A percentile compares a stretch with the other conserved stretches of the same genome.
Evolutionary conservation across 1,140 invertebrate genomes (phyloP).

Genomic region (Cataglyphis hispanica): DNA sequence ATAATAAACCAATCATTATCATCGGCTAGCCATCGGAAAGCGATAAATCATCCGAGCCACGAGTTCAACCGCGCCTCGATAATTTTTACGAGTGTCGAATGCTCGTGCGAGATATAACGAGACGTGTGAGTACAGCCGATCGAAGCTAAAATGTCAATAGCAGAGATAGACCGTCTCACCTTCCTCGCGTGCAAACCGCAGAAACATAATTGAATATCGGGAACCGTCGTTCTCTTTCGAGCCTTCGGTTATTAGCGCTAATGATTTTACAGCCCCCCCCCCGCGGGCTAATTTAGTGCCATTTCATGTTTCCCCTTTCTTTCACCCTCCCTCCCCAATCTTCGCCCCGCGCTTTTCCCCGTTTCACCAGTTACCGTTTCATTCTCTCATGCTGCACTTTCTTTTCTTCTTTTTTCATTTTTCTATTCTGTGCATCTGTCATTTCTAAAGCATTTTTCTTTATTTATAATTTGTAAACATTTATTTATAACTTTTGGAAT

Average conservation of each 20-base stretch:
- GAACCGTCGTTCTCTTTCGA: slow-evolving; percentile 60
- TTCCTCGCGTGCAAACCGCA: slow-evolving; percentile 66
- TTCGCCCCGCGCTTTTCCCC: background rate
- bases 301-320: slow-evolving; percentile 11
- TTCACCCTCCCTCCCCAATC: too few species aligned
- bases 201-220: slow-evolving; percentile 73
- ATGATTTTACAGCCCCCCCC: slow-evolving; percentile 70
- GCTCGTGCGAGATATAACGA: slow-evolving; percentile 58
- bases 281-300: slow-evolving; percentile 63
- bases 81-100: slow-evolving; percentile 66
- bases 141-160: slow-evolving; percentile 70
- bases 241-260: slow-evolving; percentile 74
- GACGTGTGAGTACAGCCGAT: slow-evolving; percentile 49
- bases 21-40: slow-evolving; percentile 54
- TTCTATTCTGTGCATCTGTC: slow-evolving; percentile 1
- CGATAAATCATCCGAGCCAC: slow-evolving; percentile 47
- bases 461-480: too few species aligned
- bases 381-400: background rate
- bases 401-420: background rate
- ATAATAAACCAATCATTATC: slow-evolving; percentile 60
- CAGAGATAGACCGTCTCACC: slow-evolving; percentile 67
- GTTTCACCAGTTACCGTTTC: slow-evolving; percentile 26
- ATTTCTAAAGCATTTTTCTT: background rate
- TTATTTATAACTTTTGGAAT: background rate
- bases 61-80: slow-evolving; percentile 45